Evolutionary conservation across 2,888 invertebrate genomes (phyloP), one percentile per base, ranked within the genome.

Genomic region (Apotomis betuletana): DNA sequence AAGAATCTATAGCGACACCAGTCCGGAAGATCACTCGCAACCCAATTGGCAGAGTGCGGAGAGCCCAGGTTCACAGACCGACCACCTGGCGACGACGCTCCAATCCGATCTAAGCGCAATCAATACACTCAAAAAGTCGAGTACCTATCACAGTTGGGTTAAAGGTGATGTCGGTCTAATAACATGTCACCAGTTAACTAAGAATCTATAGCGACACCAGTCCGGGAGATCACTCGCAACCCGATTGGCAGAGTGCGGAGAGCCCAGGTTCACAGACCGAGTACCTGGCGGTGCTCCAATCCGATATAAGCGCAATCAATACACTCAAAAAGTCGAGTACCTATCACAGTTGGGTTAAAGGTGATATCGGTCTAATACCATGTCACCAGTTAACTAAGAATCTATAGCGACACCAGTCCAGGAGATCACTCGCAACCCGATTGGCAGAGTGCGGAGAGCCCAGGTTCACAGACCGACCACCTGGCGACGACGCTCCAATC

Each of bases 31-130:
- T 9, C 12, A 15, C 15, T 36, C 44, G 5, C 64, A 41, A 27
- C 64, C 55, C 44, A 44, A 46, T 65, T 49, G 3, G 51, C 52
- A 63, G 68, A 70, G 74, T 75, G 72, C 74, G 74, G 65, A 67
- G 70, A 73, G 68, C 70, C 46, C 73, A 55, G 64, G 71, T 71
- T 71, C 71, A 71, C 13, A 61, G 67, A 71, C 70, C 70, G 54
- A 36, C 3, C 55, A 55, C 69, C 69, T 69, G 69, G 69, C 69
- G 46, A 9, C 69, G 49, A 10, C 46, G 55, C 13, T 65, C 65
- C 65, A 65, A 65, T 46, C 3, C 41, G 41, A 63, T 52, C 27
- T 27, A 27, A 27, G 27, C 27, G 27, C 27, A 2, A 27, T 27
- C 1, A 27, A 27, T 27, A 27, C 15, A 15, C 0, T 15, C 41